These are phyloP conservation scores for Sander vitreus DNA, from an alignment of 2,113 vertebrate species.

Conservation along the genomic window DNA sequence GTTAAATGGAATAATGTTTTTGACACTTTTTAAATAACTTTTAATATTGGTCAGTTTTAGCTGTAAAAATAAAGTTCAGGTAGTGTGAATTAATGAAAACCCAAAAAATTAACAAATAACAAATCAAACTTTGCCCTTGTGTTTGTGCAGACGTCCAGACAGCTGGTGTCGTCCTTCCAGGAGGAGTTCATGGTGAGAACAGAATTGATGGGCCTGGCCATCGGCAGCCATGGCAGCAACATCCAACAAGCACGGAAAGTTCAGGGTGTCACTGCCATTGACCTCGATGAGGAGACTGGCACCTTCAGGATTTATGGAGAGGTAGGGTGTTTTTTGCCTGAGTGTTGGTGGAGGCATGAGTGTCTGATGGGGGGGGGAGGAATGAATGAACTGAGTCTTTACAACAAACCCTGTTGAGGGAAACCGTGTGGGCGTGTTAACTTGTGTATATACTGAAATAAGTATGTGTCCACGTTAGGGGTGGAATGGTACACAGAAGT, in stretches of 20 bases:
- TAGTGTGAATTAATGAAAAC: not conserved
- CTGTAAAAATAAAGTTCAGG: not conserved
- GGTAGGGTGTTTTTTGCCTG: conserved; percentile 69
- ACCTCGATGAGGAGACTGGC: conserved; percentile 91
- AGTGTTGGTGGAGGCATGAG: not conserved
- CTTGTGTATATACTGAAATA: not conserved
- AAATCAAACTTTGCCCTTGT: not conserved
- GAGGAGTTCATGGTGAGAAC: conserved; percentile 91
- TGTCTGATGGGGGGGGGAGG: not conserved
- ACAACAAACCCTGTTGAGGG: not conserved
- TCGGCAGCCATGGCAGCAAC: conserved; percentile 93
- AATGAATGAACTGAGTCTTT: not conserved
- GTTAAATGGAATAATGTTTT: not conserved
- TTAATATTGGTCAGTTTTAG: not conserved
- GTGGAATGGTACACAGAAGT: no score
- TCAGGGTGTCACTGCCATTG: conserved; percentile 90
- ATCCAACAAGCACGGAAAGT: conserved; percentile 94
- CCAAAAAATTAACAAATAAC: not conserved
- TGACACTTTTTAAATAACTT: not conserved
- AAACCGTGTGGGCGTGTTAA: not conserved
- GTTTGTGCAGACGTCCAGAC: conserved; percentile 87
- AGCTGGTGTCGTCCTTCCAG: conserved; percentile 92
- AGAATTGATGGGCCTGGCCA: conserved; percentile 93
- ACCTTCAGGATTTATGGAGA: conserved; percentile 94
- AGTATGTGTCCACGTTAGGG: not conserved